Base-by-base conservation (phyloP, 92 coral and sea anemone genomes). In the Umimayanthus chanpuru region DNA sequence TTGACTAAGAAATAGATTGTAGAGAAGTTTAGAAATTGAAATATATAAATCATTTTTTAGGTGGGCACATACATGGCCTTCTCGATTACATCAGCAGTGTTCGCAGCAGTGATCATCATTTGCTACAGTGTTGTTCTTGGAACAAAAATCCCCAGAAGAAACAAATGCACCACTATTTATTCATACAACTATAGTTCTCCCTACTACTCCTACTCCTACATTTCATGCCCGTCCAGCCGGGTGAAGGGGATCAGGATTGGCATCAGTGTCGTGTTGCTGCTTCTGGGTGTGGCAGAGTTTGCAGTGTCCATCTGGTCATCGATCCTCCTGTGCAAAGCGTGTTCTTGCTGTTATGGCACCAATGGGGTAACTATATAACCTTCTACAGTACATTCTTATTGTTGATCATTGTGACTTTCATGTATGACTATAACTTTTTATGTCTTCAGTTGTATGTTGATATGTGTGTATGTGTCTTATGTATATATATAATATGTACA, bases 251-350 rank as follows among this genome's bases (percentile, higher is more conserved):
- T 14, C 20, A 79, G 90, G 53, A 79, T 66, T 77, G 90, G 40
- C 29, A 5, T 87, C 76, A 82, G 90, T 78, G 90, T 82, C 26
- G 64, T 79, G 78, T 23, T 87, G 49, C 23, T 87, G 85, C 73
- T 87, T 16, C 78, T 87, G 61, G 90, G 85, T 0, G 16, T 79
- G 66, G 77, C 77, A 6, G 90, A 87, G 85, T 87, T 87, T 87
- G 78, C 77, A 29, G 64, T 78, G 36, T 40, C 77, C 16, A 79
- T 87, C 43, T 87, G 90, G 90, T 47, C 90, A 41, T 78, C 76
- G 18, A 16, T 87, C 65, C 82, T 70, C 85, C 38, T 55, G 36
- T 65, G 90, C 41, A 87, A 41, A 68, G 85, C 38, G 9, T 47
- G 85, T 53, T 23, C 64, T 18, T 87, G 76, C 40, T 87, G 85